Percentiles rank a stretch among this genome's conserved stretches.
Evolutionary conservation across 2,113 vertebrate species (phyloP).

Genomic region (Dasyornis broadbenti): DNA sequence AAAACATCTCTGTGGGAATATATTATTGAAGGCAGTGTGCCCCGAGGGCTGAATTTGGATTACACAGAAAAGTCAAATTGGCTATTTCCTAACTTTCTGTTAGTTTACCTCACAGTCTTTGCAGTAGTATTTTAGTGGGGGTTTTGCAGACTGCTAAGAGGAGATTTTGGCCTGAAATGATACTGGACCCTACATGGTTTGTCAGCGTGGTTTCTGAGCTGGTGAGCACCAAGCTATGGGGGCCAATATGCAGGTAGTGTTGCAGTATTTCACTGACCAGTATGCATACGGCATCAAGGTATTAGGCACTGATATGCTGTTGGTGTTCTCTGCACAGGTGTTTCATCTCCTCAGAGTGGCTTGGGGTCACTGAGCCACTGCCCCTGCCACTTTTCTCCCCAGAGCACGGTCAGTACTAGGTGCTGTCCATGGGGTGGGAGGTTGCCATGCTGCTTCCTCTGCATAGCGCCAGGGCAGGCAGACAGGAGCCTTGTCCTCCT

Average conservation of each 20-base stretch:
- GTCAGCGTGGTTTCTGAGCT: not conserved
- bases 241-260: not conserved
- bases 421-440: fast-evolving
- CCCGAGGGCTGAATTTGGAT: not conserved
- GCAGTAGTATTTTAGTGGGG: not conserved
- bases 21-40: not conserved
- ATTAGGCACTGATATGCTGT: fast-evolving
- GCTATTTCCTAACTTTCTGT: not conserved
- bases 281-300: not conserved
- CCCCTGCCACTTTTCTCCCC: not conserved
- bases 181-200: not conserved
- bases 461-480: not conserved
- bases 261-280: not conserved
- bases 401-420: fast-evolving
- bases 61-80: not conserved
- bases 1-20: not conserved
- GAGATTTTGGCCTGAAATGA: not conserved
- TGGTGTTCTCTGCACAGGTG: fast-evolving
- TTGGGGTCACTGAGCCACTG: not conserved
- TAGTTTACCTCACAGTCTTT: not conserved
- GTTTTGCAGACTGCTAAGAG: not conserved
- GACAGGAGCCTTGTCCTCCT: not conserved
- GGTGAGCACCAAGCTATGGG: fast-evolving
- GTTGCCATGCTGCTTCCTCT: not conserved
- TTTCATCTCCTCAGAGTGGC: not conserved